Base-by-base conservation (phyloP, 2,113 vertebrate genomes). In the Nanger granti region DNA sequence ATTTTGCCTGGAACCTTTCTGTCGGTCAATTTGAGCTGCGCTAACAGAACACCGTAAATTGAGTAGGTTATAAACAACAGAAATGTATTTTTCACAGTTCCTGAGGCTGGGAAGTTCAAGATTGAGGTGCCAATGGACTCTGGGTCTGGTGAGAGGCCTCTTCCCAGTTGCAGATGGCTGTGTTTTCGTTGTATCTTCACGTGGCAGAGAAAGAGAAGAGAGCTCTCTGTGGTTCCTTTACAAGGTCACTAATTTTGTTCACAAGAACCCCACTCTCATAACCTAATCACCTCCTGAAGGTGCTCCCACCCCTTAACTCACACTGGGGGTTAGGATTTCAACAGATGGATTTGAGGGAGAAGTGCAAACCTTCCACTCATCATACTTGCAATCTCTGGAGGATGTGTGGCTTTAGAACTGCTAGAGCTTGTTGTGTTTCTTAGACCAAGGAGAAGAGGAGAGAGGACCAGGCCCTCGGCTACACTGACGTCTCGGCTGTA, bases 321-420 rank as follows among this genome's bases (percentile, higher is more conserved):
- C 86, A 12, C 5, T n/a, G 5, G 14, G 44, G n/a, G 29, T 96
- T 54, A 73, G 34, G 47, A 85, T 84, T 93, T 93, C 86, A 84
- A 17, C 18, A 8, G 41, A 52, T 7, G n/a, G 49, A 41, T 41
- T 89, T n/a, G 1, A 31, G 17, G 9, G 47, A 0, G 1, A 34
- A n/a, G 20, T 29, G 20, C 55, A 93, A 89, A 96, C 29, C 28
- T 85, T 80, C 10, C 44, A 62, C 34, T 28, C 54, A 60, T 29
- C 34, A 9, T 9, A 20, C 10, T 44, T 87, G 73, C 15, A 49
- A n/a, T 37, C 37, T 28, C 29, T 64, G 24, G 55, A 92, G 34
- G 57, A 31, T 2, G 44, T 8, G 20, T 31, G 41, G 28, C 62
- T 85, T 86, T 47, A 91, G 73, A 91, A 79, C 29, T 54, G 34